A percentile compares a stretch with the other conserved stretches of the same genome.
Conservation (phyloP, 1,140 invertebrate genomes). For the Gryllus bimaculatus region DNA sequence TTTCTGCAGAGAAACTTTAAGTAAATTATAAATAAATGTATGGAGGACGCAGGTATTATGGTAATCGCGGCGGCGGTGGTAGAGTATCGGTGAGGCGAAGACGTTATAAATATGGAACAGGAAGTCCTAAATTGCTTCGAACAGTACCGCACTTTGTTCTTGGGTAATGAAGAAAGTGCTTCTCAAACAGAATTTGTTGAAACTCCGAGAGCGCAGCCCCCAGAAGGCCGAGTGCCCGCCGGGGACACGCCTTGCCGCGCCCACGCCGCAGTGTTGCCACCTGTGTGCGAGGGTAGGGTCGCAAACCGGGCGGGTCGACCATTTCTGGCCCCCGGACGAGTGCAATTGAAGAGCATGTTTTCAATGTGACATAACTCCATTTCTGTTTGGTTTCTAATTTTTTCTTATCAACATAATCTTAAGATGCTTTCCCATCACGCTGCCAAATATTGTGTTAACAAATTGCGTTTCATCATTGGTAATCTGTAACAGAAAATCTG, state of each 20-base stretch:
- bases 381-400: too few relatives aligned
- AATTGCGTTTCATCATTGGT: too few relatives aligned
- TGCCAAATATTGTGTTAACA: too few relatives aligned
- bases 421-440: too few relatives aligned
- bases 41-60: neutral
- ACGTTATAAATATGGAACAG: conserved; percentile 5
- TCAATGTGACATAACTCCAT: too few relatives aligned
- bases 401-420: too few relatives aligned
- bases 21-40: conserved; percentile 6
- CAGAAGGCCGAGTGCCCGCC: neutral
- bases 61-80: neutral
- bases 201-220: neutral
- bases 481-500: too few relatives aligned
- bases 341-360: too few relatives aligned
- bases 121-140: conserved; percentile 1
- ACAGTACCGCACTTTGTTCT: neutral
- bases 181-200: neutral
- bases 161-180: neutral
- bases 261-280: neutral
- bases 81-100: neutral
- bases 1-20: neutral
- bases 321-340: too few relatives aligned
- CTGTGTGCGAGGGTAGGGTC: neutral
- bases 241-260: neutral
- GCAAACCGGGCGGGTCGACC: too few relatives aligned